A percentile compares a stretch with the other conserved stretches of the same genome.
Evolutionary conservation across 2,888 invertebrate genomes (phyloP).

Genomic region (Philaethria dido): DNA sequence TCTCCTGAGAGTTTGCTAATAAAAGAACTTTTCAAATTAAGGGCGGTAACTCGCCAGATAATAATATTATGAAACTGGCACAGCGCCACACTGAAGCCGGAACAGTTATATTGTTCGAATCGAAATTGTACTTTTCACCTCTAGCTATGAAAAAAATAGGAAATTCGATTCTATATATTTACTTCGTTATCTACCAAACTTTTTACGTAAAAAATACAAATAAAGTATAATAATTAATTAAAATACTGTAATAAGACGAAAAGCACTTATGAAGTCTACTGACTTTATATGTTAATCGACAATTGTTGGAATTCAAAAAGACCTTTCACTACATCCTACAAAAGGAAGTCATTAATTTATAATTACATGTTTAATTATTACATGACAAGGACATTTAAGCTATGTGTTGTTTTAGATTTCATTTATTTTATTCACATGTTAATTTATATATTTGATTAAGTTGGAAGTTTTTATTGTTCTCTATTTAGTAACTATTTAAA

Average conservation of each 20-base stretch:
- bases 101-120: conserved; percentile 1
- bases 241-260: background rate
- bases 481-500: too few species aligned
- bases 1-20: conserved; percentile 46
- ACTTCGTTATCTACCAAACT: background rate
- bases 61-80: conserved; percentile 34
- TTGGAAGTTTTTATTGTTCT: too few species aligned
- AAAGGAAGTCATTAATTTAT: conserved; percentile 3
- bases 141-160: background rate
- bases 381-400: too few species aligned
- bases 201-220: background rate
- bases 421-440: too few species aligned
- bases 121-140: background rate
- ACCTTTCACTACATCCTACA: background rate
- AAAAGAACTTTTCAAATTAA: conserved; percentile 48
- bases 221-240: background rate
- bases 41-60: conserved; percentile 36
- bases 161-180: background rate
- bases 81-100: conserved; percentile 10
- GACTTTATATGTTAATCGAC: background rate
- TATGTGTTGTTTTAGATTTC: too few species aligned
- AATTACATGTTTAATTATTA: conserved; percentile 3
- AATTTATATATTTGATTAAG: too few species aligned
- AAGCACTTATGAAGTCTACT: background rate
- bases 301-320: background rate